Evolutionary conservation across 2,113 vertebrate genomes (phyloP), one percentile per base, ranked within the genome.

Genomic region (Gymnarchus niloticus): DNA sequence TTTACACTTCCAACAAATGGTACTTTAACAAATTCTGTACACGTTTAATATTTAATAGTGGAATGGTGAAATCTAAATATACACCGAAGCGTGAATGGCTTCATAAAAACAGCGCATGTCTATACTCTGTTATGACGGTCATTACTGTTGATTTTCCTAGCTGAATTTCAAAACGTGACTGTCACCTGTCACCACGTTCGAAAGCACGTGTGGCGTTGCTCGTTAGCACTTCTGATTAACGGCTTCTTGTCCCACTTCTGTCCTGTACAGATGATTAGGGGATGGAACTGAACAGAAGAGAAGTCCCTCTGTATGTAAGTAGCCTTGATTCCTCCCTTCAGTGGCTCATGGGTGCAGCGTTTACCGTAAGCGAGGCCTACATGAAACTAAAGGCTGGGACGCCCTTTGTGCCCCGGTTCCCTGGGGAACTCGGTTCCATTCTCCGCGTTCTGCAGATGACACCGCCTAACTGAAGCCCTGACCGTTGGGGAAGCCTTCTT

Each of bases 231-330:
- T 54, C 76, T 54, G 23, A 37, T 19, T 85, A 41, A 54, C 7
- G 44, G 84, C 57, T 17, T 37, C 10, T 46, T 19, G 51, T 81
- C 81, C 3, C 56, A 37, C 89, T 90, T 77, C 81, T 88, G 17
- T 91, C 89, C 81, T 89, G 91, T 93, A 85, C 93, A 95, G 95
- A 95, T 95, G 95, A 91, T n/a, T 92, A 91, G 91, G 93, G 89
- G 90, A 97, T 97, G 96, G 96, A 97, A 93, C 81, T 96, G 91
- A 97, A 92, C 93, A 95, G 93, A 92, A 33, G 86, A 83, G 93
- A 96, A 94, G 95, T 94, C 85, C 97, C 96, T 91, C 95, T 97
- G 88, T 97, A 98, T 88, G 97, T 98, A 95, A 98, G 97, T 80
- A 76, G 54, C n/a, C 56, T 73, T 28, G 6, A 82, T 4, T 33